phyloP scores from a whole-genome alignment of 2,797 vertebrate genomes.

The Trematomus bernacchii region DNA sequence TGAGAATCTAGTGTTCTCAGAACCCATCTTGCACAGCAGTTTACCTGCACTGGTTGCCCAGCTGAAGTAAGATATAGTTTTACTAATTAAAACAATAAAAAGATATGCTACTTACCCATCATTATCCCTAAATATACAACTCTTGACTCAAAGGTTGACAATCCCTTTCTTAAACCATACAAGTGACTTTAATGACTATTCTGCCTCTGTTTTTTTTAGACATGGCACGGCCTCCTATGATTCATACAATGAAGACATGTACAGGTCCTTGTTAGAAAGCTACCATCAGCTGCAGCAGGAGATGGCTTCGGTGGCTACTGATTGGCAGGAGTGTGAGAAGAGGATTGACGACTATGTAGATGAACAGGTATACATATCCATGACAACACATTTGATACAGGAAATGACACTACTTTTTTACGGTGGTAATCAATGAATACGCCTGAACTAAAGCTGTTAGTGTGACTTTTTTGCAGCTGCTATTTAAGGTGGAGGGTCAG shows the following conservation, averaged over 20 bases:
- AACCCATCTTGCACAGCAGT: constrained; percentile 94
- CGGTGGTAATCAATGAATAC: not conserved
- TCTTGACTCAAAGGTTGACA: too few relatives aligned
- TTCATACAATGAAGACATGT: constrained; percentile 94
- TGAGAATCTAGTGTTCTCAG: constrained; percentile 97
- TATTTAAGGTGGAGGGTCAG: constrained; percentile 87
- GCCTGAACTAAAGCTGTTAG: not conserved
- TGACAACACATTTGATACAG: not conserved
- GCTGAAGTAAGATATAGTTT: constrained; percentile 88
- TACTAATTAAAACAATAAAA: not conserved
- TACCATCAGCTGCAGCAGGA: constrained; percentile 94
- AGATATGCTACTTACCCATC: not conserved
- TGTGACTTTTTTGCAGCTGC: constrained; percentile 73
- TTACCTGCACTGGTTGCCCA: constrained; percentile 94
- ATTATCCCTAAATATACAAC: not conserved
- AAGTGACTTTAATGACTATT: constrained; percentile 7
- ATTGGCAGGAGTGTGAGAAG: constrained; percentile 98
- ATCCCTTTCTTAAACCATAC: not conserved
- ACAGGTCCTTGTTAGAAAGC: constrained; percentile 91
- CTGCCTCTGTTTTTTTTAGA: constrained; percentile 73
- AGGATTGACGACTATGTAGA: constrained; percentile 98
- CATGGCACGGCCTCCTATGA: constrained; percentile 92
- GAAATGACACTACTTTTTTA: not conserved
- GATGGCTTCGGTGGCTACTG: constrained; percentile 91
- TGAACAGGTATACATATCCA: constrained; percentile 89